Evolutionary conservation across 2,797 vertebrate species (phyloP).

Genomic region (Esox masquinongy): DNA sequence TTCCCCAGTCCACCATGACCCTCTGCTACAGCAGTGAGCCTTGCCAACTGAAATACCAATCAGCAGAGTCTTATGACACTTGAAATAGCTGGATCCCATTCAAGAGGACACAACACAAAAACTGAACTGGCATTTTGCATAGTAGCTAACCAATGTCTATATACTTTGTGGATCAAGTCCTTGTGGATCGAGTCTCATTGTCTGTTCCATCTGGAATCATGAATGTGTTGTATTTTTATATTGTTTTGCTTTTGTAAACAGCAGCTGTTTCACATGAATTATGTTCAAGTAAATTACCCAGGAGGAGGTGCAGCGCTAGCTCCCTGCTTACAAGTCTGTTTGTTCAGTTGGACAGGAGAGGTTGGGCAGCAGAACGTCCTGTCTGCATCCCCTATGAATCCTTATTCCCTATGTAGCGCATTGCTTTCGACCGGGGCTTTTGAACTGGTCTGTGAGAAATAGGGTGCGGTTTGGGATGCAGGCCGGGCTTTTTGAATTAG

Average conservation of each 20-base stretch:
- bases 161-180: too few species aligned
- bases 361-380: constrained; percentile 2
- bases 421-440: neutral
- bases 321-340: neutral
- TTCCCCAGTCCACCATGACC: neutral
- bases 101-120: neutral
- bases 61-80: neutral
- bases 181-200: too few species aligned
- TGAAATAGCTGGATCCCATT: neutral
- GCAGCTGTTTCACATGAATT: constrained; percentile 46
- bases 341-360: constrained; percentile 17
- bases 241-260: constrained; percentile 37
- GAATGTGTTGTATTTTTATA: neutral
- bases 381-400: neutral
- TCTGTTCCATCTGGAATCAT: neutral
- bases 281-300: constrained; percentile 37
- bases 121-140: neutral
- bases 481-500: neutral
- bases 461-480: neutral
- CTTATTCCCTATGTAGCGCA: neutral
- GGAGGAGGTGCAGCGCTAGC: constrained; percentile 15
- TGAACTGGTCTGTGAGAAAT: neutral
- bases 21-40: neutral
- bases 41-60: neutral
- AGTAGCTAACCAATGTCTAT: too few species aligned